These are phyloP conservation scores for Anagrus nilaparvatae DNA, from an alignment of 1,140 invertebrate genomes.

Conservation along the genomic window DNA sequence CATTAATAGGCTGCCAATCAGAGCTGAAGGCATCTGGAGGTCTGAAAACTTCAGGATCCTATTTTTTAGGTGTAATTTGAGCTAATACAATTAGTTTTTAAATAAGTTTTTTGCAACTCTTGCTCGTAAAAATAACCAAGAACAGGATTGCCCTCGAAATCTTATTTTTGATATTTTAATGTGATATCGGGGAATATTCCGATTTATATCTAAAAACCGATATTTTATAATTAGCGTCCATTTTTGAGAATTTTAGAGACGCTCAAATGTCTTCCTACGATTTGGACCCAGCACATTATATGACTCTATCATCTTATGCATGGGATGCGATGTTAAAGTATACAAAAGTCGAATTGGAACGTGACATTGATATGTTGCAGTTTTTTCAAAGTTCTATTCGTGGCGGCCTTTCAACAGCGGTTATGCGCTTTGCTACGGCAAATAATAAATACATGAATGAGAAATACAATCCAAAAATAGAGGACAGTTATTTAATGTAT, in stretches of 20 bases:
- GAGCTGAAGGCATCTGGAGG: too few species aligned
- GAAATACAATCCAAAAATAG: not conserved
- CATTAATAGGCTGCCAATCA: too few species aligned
- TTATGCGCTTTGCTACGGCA: not conserved
- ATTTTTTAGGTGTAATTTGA: too few species aligned
- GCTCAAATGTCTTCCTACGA: too few species aligned
- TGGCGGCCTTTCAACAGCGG: not conserved
- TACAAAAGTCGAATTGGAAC: not conserved
- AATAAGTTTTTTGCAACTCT: not conserved
- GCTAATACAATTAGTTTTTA: too few species aligned
- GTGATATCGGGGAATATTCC: too few species aligned
- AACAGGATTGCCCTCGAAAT: not conserved
- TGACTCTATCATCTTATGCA: too few species aligned
- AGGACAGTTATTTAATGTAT: not conserved
- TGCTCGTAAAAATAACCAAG: not conserved
- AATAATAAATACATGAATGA: not conserved
- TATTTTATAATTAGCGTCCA: too few species aligned
- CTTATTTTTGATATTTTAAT: not conserved
- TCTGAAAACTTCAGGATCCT: too few species aligned
- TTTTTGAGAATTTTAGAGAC: too few species aligned
- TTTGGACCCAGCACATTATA: too few species aligned
- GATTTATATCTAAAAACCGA: too few species aligned
- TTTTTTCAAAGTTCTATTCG: not conserved
- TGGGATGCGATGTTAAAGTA: conserved; percentile 1
- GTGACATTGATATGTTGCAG: not conserved